A percentile compares a stretch with the other conserved stretches of the same genome.
Conservation (phyloP, 2,113 vertebrate genomes). For the Amphiprion percula region DNA sequence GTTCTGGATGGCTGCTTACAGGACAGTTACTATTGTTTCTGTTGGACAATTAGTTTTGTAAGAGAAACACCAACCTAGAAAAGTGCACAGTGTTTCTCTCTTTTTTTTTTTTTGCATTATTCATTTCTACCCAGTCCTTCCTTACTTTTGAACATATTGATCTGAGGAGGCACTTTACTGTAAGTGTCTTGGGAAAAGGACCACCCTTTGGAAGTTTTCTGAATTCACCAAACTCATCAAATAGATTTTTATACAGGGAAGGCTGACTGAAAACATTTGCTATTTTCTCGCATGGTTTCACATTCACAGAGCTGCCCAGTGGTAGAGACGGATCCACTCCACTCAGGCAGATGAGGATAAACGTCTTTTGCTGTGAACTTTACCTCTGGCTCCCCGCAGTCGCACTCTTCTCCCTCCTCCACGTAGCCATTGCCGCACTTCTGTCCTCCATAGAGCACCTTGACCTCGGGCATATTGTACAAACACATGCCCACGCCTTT, state of each 20-base stretch:
- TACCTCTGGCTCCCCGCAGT: conserved; percentile 97
- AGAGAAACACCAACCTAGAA: not conserved
- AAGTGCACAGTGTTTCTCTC: not conserved
- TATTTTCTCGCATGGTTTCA: conserved; percentile 18
- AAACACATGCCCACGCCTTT: conserved; percentile 98
- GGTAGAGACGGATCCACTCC: conserved; percentile 7
- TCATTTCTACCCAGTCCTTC: conserved; percentile 4
- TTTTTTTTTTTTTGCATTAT: not conserved
- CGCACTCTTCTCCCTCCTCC: conserved; percentile 96
- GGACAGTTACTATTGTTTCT: conserved; percentile 20
- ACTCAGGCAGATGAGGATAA: conserved; percentile 5
- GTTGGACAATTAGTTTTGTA: conserved; percentile 4
- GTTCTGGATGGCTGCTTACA: conserved; percentile 39
- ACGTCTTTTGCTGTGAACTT: not conserved
- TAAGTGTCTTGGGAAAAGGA: not conserved
- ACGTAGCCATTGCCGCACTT: conserved; percentile 97
- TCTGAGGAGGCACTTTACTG: not conserved
- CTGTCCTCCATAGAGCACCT: conserved; percentile 93
- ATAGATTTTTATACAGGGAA: not conserved
- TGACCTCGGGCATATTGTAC: conserved; percentile 95
- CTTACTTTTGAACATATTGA: not conserved
- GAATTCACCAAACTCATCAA: conserved; percentile 10
- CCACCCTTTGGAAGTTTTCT: not conserved
- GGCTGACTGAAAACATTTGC: conserved; percentile 5
- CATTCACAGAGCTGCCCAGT: conserved; percentile 5